phyloP scores from a whole-genome alignment of 2,888 invertebrate genomes.

The Drosophila hamatofila region DNA sequence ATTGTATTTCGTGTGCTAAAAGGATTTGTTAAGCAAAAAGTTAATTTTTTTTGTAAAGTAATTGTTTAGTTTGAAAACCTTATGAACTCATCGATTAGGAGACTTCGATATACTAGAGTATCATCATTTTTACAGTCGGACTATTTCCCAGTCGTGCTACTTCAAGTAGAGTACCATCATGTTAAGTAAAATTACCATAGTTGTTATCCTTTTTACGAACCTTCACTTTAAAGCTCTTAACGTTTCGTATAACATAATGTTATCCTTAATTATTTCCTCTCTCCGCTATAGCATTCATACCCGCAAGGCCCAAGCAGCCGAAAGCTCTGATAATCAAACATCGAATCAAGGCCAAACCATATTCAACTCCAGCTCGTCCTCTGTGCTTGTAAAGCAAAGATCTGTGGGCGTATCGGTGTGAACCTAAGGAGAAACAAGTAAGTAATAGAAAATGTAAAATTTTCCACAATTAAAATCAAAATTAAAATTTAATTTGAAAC shows the following conservation, averaged over 20 bases:
- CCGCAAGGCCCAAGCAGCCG: background rate
- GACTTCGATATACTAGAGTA: no score
- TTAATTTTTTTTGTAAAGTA: no score
- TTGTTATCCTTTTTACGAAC: background rate
- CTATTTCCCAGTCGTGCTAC: no score
- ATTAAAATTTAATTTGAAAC: background rate
- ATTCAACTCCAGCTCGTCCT: background rate
- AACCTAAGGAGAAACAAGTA: background rate
- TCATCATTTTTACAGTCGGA: no score
- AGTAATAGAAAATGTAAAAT: background rate
- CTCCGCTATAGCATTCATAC: slow-evolving; percentile 34
- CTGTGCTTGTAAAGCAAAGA: background rate
- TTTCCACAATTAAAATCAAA: background rate
- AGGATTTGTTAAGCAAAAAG: no score
- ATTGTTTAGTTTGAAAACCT: no score
- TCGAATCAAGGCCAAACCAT: background rate
- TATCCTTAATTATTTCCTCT: background rate
- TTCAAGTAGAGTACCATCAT: no score
- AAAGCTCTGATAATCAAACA: background rate
- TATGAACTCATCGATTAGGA: no score
- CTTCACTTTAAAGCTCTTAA: background rate
- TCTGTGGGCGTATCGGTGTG: slow-evolving; percentile 3
- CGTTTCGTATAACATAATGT: background rate
- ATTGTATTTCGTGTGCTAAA: no score
- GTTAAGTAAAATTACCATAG: no score